phyloP scores from a whole-genome alignment of 2,113 vertebrate genomes.

The Mormyrus iriodes region DNA sequence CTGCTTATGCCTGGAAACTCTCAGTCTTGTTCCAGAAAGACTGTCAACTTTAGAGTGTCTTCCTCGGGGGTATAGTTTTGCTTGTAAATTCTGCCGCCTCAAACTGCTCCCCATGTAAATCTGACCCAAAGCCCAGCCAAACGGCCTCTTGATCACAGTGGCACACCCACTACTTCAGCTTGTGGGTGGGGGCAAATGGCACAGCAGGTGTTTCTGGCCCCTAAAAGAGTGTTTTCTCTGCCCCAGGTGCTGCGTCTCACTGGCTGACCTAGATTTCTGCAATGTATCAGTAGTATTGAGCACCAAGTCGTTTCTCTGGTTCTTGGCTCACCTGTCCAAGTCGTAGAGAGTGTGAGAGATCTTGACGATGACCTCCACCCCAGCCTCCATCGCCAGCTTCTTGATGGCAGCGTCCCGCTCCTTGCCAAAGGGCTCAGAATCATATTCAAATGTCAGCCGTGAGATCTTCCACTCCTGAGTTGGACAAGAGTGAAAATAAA shows the following conservation, averaged over 20 bases:
- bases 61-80: neutral
- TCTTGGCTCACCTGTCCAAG: slow-evolving; percentile 37
- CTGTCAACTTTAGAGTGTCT: neutral
- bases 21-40: neutral
- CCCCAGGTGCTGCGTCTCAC: neutral
- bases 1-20: neutral
- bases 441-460: slow-evolving; percentile 46
- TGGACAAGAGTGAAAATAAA: neutral
- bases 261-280: neutral
- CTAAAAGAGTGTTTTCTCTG: neutral
- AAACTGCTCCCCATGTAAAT: neutral
- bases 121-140: neutral
- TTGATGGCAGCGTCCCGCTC: slow-evolving; percentile 46
- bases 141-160: neutral
- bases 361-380: slow-evolving; percentile 41
- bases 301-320: neutral
- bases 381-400: slow-evolving; percentile 45
- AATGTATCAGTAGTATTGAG: neutral
- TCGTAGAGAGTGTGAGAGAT: slow-evolving; percentile 49
- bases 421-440: slow-evolving; percentile 50
- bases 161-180: neutral
- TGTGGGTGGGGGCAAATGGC: neutral
- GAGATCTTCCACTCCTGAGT: slow-evolving; percentile 45
- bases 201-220: neutral
- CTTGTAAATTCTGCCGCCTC: neutral